Evolutionary conservation across 1,140 invertebrate genomes (phyloP), one percentile per base, ranked within the genome.

Genomic region (Drosophila malerkotliana): DNA sequence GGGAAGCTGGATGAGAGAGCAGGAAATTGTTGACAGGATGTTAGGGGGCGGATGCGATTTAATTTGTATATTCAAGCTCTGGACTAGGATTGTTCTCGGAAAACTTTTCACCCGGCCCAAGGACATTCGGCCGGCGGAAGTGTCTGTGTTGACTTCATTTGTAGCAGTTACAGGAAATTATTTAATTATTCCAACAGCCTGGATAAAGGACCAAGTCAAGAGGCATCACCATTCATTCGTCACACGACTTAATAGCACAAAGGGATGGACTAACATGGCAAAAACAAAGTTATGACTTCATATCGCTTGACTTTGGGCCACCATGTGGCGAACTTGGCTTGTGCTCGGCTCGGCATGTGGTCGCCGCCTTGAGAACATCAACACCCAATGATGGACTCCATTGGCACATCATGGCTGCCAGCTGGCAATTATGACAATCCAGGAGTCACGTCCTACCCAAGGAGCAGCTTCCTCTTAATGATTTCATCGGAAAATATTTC

Each of bases 1-100:
- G 21, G 21, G 21, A n/a, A 69, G 61, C 55, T 44, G 6, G 41
- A 44, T 18, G 41, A 61, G 14, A 53, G 48, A 79, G 57, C 54
- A 72, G 55, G 61, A 82, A 87, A 76, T 82, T 87, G 82, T 88
- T 82, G 74, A 79, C 83, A 82, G 82, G 82, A 88, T 87, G 74
- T 85, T 60, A 61, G 67, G 52, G 62, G 72, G 51, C 74, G 81
- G 81, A 85, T 82, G 78, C 51, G 54, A 45, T 72, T 85, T 82
- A 85, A 85, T 85, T 85, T 78, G 82, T 87, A 62, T 71, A 60
- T 73, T 34, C 67, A 80, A 59, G 59, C 66, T 37, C 34, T 63
- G 56, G 56, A 59, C 53, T 44, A 52, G 63, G 44, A 39, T 57
- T 72, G 60, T 44, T 67, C 54, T 47, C 68, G 58, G 54, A 73